Evolutionary conservation across 1,140 invertebrate genomes (phyloP), one percentile per base, ranked within the genome.

Genomic region (Megalopta genalis): DNA sequence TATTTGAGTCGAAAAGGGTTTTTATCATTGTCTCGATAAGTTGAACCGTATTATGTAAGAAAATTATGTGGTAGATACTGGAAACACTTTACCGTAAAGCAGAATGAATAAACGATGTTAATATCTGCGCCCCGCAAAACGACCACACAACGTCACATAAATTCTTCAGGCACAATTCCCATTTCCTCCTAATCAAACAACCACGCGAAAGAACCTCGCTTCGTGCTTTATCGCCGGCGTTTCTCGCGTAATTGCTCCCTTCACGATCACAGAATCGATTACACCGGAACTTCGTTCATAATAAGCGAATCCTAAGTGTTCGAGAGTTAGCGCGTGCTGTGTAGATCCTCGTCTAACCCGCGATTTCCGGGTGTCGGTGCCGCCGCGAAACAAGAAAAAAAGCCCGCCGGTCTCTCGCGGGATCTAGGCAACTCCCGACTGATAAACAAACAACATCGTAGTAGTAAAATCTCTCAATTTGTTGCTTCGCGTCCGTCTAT

Each of bases 401-500:
- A 23, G 25, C 10, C 25, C 23, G 0, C 54, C n/a, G 0, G 2
- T 32, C 46, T 6, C 64, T 25, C 54, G 60, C 1, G 12, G 37
- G 4, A 32, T 4, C 21, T 9, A n/a, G 1, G 21, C 32, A 32
- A 59, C 16, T 5, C 64, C 23, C 23, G 27, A n/a, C 27, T n/a
- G 18, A 72, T 57, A 54, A 68, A 57, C 59, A 39, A 68, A 74
- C 73, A 74, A 75, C 39, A 37, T 79, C 37, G 69, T 67, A 68
- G 77, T 60, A 70, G 68, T 75, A 77, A 73, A 85, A 81, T 71
- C 68, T 84, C 76, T 85, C 73, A 85, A 85, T 86, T 85, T 60
- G 80, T 85, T 82, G 76, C 77, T 67, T n/a, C 49, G 57, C 64
- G 79, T 72, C 67, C 64, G 65, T 81, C 79, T 60, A 74, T 82